Evolutionary conservation across 2,888 invertebrate species (phyloP).

Genomic region (Agriotes lineatus): DNA sequence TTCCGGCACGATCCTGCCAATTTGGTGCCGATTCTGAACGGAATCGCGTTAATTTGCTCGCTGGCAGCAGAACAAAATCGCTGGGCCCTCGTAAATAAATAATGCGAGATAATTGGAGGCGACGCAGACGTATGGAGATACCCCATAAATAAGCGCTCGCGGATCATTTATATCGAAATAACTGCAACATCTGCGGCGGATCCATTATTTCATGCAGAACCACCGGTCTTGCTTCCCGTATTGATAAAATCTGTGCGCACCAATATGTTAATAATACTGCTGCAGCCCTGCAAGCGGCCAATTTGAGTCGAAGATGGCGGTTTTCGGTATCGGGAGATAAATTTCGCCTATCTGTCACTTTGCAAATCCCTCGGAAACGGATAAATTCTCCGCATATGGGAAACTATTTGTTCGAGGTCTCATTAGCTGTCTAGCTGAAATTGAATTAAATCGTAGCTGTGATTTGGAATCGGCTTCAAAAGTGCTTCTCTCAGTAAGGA

Average conservation of each 20-base stretch:
- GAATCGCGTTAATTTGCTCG: neutral
- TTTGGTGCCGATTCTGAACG: neutral
- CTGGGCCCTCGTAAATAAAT: no score
- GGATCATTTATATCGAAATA: constrained; percentile 13
- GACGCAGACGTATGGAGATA: neutral
- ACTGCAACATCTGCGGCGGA: constrained; percentile 10
- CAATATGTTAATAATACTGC: constrained; percentile 29
- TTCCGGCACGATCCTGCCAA: neutral
- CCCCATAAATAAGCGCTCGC: neutral
- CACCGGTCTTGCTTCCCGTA: constrained; percentile 32
- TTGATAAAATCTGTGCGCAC: constrained; percentile 34
- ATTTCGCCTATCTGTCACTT: constrained; percentile 1
- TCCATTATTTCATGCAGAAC: constrained; percentile 29
- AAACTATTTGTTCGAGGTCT: constrained; percentile 10
- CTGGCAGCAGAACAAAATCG: neutral
- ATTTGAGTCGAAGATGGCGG: neutral
- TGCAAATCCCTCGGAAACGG: neutral
- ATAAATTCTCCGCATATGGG: constrained; percentile 13
- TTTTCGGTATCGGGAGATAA: constrained; percentile 3
- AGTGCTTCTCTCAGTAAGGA: no score
- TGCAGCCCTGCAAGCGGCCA: neutral
- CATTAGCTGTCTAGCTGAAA: constrained; percentile 12
- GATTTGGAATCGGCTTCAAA: neutral
- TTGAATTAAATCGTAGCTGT: constrained; percentile 11
- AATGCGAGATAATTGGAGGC: constrained; percentile 1